These are phyloP conservation scores for Caenorhabditis becei DNA, from an alignment of 2,888 invertebrate genomes.

Conservation along the genomic window DNA sequence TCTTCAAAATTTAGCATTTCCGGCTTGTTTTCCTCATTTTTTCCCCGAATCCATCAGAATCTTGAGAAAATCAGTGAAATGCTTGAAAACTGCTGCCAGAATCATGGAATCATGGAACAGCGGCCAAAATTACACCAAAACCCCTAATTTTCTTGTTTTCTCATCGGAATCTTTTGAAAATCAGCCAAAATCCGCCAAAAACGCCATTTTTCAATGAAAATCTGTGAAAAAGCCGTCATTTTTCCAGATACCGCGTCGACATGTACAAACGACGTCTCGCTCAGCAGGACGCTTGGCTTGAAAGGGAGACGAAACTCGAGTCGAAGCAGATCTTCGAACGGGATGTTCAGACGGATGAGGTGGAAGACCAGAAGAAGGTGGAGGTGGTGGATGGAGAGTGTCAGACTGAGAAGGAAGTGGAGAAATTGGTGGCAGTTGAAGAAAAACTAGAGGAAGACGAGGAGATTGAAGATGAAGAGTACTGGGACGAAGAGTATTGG, in stretches of 20 bases:
- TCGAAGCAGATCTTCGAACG: slow-evolving; percentile 21
- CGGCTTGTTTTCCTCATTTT: too few species aligned
- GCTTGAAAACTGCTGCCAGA: too few species aligned
- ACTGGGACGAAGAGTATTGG: slow-evolving; percentile 29
- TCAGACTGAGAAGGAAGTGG: slow-evolving; percentile 35
- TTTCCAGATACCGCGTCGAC: slow-evolving; percentile 53
- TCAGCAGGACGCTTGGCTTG: slow-evolving; percentile 30
- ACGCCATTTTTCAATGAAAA: neutral
- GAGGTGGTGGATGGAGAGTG: slow-evolving; percentile 20
- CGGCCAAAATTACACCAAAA: too few species aligned
- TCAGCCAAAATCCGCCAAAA: too few species aligned
- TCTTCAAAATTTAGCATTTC: too few species aligned
- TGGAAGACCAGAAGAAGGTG: slow-evolving; percentile 34
- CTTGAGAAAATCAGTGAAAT: too few species aligned
- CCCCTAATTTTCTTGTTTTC: too few species aligned
- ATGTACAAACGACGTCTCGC: slow-evolving; percentile 45
- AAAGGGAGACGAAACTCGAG: slow-evolving; percentile 6
- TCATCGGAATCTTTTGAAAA: too few species aligned
- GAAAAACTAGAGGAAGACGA: slow-evolving; percentile 20
- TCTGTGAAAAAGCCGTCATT: too few species aligned
- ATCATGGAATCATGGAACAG: too few species aligned
- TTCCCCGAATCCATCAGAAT: too few species aligned
- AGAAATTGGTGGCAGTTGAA: slow-evolving; percentile 5
- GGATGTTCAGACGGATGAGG: slow-evolving; percentile 24
- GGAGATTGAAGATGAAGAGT: slow-evolving; percentile 13